Evolutionary conservation across 2,888 invertebrate genomes (phyloP), one percentile per base, ranked within the genome.

Genomic region (Cataglyphis altisquamis): DNA sequence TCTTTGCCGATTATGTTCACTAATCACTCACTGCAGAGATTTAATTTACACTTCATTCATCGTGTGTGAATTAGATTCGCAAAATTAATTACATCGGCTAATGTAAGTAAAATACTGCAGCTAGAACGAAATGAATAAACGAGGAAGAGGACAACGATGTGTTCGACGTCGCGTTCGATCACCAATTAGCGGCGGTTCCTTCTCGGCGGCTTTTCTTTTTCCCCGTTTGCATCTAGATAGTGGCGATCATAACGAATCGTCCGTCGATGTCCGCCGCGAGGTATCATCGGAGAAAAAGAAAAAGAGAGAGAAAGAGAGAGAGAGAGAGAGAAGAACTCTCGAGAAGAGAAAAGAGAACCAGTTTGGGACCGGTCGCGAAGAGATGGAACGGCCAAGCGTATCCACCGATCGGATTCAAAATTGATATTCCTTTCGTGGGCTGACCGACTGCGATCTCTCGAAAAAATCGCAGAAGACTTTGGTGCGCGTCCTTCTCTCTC

Each of bases 331-430:
- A 36, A 41, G 60, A 82, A 77, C 82, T 84, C 84, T 88, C 86
- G 85, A 82, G 74, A 62, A 63, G 73, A 88, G 66, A 86, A 82
- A 80, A 83, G 68, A 86, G 88, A 91, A 92, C 92, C 91, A 90
- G 92, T 90, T 91, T 90, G 83, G 85, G 90, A 90, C 92, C 91
- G 91, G 92, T 91, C 89, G 85, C 83, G 86, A 86, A 85, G 88
- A 90, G 91, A 92, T 90, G 91, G 87, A 91, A 90, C 89, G 90
- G 86, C 89, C 84, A 81, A 72, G 84, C 89, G 88, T 91, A 91
- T 91, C 89, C 91, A 84, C 85, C 90, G 91, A 92, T 92, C 92
- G 92, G 89, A 91, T 91, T 91, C 91, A 90, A 92, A 92, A 92
- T 92, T 92, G 92, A 92, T 92, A 91, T 91, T 92, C 91, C 90